These are phyloP conservation scores for Caenorhabditis brenneri DNA, from an alignment of 1,140 invertebrate species.

Conservation along the genomic window DNA sequence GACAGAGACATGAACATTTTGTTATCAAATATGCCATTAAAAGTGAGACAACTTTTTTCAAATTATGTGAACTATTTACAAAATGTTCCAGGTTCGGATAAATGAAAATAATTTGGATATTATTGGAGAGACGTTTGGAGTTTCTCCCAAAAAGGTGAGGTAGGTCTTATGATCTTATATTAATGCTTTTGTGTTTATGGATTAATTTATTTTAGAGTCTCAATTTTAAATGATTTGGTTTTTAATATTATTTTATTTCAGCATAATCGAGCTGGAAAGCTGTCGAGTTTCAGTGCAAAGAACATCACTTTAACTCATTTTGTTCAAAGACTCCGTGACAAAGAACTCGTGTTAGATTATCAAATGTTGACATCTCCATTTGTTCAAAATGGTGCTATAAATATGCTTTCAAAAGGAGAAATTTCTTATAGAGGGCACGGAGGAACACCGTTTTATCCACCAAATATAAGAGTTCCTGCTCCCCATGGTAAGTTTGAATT, in stretches of 20 bases:
- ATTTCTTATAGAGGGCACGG: conserved; percentile 66
- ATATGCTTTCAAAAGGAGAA: conserved; percentile 68
- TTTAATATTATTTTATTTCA: neutral
- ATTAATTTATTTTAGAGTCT: too few relatives aligned
- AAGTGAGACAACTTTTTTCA: too few relatives aligned
- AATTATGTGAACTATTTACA: too few relatives aligned
- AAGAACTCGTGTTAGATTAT: conserved; percentile 69
- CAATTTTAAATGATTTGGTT: neutral
- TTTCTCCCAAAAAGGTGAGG: conserved; percentile 52
- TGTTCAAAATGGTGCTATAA: conserved; percentile 65
- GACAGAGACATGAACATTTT: conserved; percentile 69
- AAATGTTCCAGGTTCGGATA: conserved; percentile 60
- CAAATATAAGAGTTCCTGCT: conserved; percentile 66
- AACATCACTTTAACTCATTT: conserved; percentile 70
- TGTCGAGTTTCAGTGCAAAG: conserved; percentile 32
- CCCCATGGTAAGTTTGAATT: conserved; percentile 61
- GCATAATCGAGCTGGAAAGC: neutral
- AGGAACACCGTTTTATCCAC: conserved; percentile 69
- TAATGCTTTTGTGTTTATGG: too few relatives aligned
- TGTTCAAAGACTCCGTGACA: conserved; percentile 63
- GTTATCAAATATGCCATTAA: conserved; percentile 68
- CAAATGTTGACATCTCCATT: conserved; percentile 65
- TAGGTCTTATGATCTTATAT: neutral
- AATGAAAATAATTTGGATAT: conserved; percentile 69
- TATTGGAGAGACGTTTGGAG: conserved; percentile 67